These are phyloP conservation scores for Leptinotarsa tumamoca DNA, from an alignment of 2,888 invertebrate genomes.

Conservation along the genomic window DNA sequence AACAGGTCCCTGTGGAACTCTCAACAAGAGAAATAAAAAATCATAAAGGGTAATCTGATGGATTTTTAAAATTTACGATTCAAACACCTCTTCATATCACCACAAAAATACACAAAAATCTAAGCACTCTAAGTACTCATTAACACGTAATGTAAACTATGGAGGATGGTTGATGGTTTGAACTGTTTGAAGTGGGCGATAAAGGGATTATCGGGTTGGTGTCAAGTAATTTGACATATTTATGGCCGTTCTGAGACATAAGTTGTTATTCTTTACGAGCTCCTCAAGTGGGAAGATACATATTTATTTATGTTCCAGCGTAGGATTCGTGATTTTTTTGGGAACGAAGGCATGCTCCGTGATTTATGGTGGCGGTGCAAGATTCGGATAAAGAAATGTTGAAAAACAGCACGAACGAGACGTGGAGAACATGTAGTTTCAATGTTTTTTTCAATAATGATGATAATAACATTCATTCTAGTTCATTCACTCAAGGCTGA, in stretches of 20 bases:
- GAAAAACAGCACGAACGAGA: neutral
- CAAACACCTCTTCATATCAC: conserved; percentile 1
- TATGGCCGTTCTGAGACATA: conserved; percentile 53
- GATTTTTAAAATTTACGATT: neutral
- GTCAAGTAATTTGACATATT: conserved; percentile 58
- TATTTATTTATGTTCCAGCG: conserved; percentile 50
- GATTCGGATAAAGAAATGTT: conserved; percentile 5
- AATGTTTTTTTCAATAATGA: neutral
- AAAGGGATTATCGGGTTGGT: conserved; percentile 53
- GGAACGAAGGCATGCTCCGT: conserved; percentile 5
- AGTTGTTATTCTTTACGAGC: conserved; percentile 54
- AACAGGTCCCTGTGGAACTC: neutral
- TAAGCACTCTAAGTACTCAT: neutral
- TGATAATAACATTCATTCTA: neutral
- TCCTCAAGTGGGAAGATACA: conserved; percentile 53
- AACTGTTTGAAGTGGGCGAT: conserved; percentile 52
- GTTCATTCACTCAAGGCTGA: neutral
- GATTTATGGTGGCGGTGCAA: conserved; percentile 10
- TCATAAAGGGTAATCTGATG: neutral
- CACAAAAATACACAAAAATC: neutral
- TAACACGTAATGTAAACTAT: conserved; percentile 13
- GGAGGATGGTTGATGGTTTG: conserved; percentile 13
- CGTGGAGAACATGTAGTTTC: neutral
- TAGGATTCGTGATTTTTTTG: conserved; percentile 33
- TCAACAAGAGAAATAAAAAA: neutral